Evolutionary conservation across 2,797 vertebrate genomes (phyloP), one percentile per base, ranked within the genome.

Genomic region (Morus bassanus): DNA sequence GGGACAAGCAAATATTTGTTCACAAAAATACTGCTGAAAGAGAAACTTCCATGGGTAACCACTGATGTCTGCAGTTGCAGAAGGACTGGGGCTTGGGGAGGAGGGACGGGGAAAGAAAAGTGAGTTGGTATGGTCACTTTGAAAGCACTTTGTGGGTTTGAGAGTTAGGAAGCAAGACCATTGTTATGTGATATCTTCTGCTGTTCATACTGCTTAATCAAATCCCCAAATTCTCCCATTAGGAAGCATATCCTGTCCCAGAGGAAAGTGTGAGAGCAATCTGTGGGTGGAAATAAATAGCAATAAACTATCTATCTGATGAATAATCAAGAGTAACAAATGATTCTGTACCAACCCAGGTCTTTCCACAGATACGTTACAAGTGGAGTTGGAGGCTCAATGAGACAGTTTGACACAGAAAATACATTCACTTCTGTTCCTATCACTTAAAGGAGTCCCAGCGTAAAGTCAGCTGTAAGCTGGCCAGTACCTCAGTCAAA

Each of bases 1-100:
- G 87, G 86, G 78, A 95, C 87, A 95, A 94, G 85, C 56, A 96
- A 95, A 82, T 89, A 74, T 95, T 93, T 97, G 65, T 95, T 95
- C 95, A 91, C 70, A 79, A 84, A 95, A 96, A 91, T 85, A 53
- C 45, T 93, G 53, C 79, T 87, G 89, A 72, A 95, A 90, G 86
- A 82, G 90, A 94, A 81, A 91, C 63, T 91, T 89, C 89, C 74
- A 91, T 59, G 46, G 78, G 72, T 84, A 95, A 79, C 81, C 85
- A 48, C 89, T 79, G 77, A 48, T 39, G 57, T 57, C 25, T 41
- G 63, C 48, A 86, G 53, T 35, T 91, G 59, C 54, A 74, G 65
- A 65, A 90, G 64, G 45, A 21, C 12, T 70, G 59, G 54, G 33
- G 16, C 43, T 61, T 59, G 35, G 3, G 2, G 69, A 27, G 7